Evolutionary conservation across 2,888 invertebrate genomes (phyloP).

Genomic region (Ormyrus nitidulus): DNA sequence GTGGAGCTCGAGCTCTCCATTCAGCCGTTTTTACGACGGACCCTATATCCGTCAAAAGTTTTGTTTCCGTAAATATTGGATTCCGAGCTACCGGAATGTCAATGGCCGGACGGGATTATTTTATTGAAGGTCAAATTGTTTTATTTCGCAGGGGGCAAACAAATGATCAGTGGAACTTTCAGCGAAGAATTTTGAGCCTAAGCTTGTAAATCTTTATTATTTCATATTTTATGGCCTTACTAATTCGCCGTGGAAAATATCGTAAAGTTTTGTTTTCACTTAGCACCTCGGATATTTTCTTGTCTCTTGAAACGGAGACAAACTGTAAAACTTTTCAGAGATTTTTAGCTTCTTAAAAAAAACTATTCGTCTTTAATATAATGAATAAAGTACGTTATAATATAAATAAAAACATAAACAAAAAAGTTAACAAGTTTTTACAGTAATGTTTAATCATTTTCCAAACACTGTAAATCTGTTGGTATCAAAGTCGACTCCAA

Average conservation of each 20-base stretch:
- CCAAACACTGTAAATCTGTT: no score
- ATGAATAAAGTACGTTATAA: no score
- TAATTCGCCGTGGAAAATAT: constrained; percentile 30
- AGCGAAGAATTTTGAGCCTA: no score
- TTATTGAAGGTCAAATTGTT: constrained; percentile 20
- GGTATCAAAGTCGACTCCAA: no score
- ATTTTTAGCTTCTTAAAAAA: no score
- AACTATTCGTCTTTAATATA: no score
- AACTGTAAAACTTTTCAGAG: no score
- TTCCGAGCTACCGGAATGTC: neutral
- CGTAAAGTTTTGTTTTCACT: constrained; percentile 9
- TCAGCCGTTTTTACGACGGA: constrained; percentile 7
- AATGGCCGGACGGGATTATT: constrained; percentile 14
- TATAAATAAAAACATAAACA: no score
- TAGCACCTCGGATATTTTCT: no score
- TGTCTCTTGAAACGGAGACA: no score
- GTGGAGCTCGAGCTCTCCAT: constrained; percentile 18
- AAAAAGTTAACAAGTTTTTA: no score
- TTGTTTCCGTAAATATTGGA: constrained; percentile 6
- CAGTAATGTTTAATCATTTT: no score
- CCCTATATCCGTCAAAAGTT: constrained; percentile 2
- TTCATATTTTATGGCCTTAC: constrained; percentile 15
- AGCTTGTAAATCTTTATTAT: neutral
- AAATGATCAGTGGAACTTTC: constrained; percentile 24
- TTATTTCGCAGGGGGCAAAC: constrained; percentile 17